These are phyloP conservation scores for Saccostrea echinata DNA, from an alignment of 1,140 invertebrate genomes.

Conservation along the genomic window DNA sequence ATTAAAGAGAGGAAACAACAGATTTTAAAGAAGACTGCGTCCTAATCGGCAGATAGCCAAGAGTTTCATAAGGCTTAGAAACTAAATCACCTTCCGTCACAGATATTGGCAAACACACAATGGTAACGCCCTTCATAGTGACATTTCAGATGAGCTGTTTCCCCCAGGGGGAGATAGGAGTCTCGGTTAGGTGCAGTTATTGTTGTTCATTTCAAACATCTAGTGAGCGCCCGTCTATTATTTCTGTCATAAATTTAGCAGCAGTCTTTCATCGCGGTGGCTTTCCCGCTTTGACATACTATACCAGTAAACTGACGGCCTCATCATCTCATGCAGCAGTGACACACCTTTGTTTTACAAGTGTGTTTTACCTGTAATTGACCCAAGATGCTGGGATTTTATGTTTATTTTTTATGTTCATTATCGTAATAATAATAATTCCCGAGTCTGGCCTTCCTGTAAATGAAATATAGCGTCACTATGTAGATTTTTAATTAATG, in stretches of 20 bases:
- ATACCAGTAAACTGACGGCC: neutral
- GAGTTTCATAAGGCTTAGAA: neutral
- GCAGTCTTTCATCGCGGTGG: neutral
- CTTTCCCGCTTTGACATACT: neutral
- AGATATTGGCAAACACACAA: neutral
- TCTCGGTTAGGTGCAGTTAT: neutral
- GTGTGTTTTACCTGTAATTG: slow-evolving; percentile 9
- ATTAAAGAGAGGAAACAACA: no score
- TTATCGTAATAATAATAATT: no score
- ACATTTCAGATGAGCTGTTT: slow-evolving; percentile 27
- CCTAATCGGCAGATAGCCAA: neutral
- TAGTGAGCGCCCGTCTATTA: slow-evolving; percentile 8
- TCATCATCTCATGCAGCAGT: neutral
- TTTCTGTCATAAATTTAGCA: neutral
- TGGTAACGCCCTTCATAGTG: neutral
- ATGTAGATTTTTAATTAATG: no score
- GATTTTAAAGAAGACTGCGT: no score
- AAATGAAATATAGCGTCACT: no score
- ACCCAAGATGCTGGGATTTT: neutral
- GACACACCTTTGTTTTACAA: slow-evolving; percentile 3
- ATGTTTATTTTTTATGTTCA: no score
- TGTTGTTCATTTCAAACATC: neutral
- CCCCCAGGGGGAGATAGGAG: neutral
- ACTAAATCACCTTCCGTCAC: neutral
- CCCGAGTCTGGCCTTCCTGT: no score